Base-by-base conservation (phyloP, 2,888 invertebrate genomes). In the Cryptops parisi region DNA sequence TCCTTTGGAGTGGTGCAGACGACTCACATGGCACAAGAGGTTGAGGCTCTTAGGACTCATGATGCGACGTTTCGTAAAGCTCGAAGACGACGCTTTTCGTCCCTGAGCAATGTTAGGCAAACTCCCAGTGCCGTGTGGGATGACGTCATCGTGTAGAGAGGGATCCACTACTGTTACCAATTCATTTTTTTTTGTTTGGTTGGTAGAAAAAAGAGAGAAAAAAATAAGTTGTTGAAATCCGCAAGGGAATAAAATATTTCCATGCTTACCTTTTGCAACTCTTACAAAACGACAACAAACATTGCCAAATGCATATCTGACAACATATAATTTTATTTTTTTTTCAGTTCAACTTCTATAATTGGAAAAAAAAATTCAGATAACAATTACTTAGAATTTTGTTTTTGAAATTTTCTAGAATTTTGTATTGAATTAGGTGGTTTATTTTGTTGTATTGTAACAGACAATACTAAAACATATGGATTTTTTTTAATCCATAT, bases 81-180 rank as follows among this genome's bases (percentile, higher is more conserved):
- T 23, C 12, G 47, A 21, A 21, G 44, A 44, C 47, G 12, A 21
- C 26, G 21, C 21, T 9, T 21, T 21, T 25, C 25, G 47, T n/a
- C 25, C 21, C 17, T 47, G 47, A 24, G 47, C 27, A 25, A 47
- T 47, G 27, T 47, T 26, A 24, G 47, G 47, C 27, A 47, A 47
- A 26, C 47, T 47, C 25, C 47, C 47, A 21, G 47, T 47, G 23
- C 27, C 25, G 26, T 47, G 26, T n/a, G 24, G 47, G 25, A 26
- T 26, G 47, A 47, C 47, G 24, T 47, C 47, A 21, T 21, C 17
- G 24, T 47, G 21, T 21, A 26, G 25, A 21, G 47, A 26, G 6
- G 47, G 47, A 24, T 24, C 26, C 21, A 23, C 24, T 25, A 21
- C 25, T 26, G 44, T 44, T 24, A 24, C 23, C 23, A n/a, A n/a